A percentile compares a stretch with the other conserved stretches of the same genome.
phyloP scores from a whole-genome alignment of 2,113 vertebrate genomes.

The Perccottus glenii region DNA sequence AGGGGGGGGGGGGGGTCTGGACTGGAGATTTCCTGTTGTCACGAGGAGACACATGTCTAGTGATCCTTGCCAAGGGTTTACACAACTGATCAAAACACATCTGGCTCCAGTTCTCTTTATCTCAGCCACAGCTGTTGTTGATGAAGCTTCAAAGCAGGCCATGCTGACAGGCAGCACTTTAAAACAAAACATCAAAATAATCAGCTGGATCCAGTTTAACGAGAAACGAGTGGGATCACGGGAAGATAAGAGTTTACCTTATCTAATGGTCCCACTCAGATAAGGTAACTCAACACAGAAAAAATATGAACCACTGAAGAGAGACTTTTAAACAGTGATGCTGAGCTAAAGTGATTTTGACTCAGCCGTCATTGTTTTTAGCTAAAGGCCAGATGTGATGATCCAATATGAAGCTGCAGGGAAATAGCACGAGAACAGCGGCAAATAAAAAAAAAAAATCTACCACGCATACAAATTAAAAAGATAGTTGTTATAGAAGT shows the following conservation, averaged over 20 bases:
- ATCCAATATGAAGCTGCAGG: too few relatives aligned
- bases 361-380: too few relatives aligned
- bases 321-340: too few relatives aligned
- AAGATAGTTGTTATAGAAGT: too few relatives aligned
- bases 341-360: too few relatives aligned
- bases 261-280: too few relatives aligned
- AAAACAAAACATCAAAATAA: conserved; percentile 37
- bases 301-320: background rate
- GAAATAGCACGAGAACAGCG: too few relatives aligned
- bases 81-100: conserved; percentile 51
- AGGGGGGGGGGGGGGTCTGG: too few relatives aligned
- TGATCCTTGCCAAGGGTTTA: conserved; percentile 34
- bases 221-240: conserved; percentile 49
- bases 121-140: conserved; percentile 24
- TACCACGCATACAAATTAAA: too few relatives aligned
- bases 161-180: conserved; percentile 22
- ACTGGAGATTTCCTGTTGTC: conserved; percentile 41
- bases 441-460: too few relatives aligned
- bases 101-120: conserved; percentile 57
- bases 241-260: conserved; percentile 23
- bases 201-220: conserved; percentile 40
- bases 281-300: background rate
- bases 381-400: too few relatives aligned
- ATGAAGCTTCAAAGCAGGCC: conserved; percentile 56
- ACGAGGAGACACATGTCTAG: conserved; percentile 55